Base-by-base conservation (phyloP, 2,888 invertebrate species). In the Campoletis raptor region DNA sequence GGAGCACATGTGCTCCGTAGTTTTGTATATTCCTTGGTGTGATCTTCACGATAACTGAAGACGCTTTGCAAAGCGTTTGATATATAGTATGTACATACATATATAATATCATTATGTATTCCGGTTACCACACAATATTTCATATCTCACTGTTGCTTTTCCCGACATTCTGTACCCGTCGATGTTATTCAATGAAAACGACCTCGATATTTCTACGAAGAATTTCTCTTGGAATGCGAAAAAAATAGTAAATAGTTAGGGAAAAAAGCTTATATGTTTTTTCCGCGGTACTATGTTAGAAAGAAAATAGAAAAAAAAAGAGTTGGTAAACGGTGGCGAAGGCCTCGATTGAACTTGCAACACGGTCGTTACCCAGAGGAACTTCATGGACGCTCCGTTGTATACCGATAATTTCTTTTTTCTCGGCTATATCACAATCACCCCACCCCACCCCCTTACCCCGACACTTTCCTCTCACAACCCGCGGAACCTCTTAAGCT, bases 321-420 rank as follows among this genome's bases (percentile, higher is more conserved):
- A 30, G 69, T 54, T 42, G n/a, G 57, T 42, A 57, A 70, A 57
- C 54, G 48, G 66, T 66, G 10, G 48, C 70, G 48, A 80, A 36
- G 45, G n/a, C 24, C 7, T 80, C 70, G 70, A 70, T 79, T 80
- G 70, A 80, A 70, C 36, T 80, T 67, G 7, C 57, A 70, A 30
- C 45, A 30, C 37, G 24, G 36, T 52, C 70, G 79, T 80, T 57
- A 57, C 42, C 10, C 10, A 0, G 45, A 67, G 70, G 7, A 18
- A 70, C 30, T 45, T 70, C 45, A 70, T n/a, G 5, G 61, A 70
- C 67, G 54, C 37, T 24, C 40, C 37, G 24, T 37, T 24, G 24
- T 80, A 21, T 21, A 61, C 15, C 69, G 42, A 80, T 80, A 57
- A 80, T 61, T 70, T 61, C 24, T 69, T 52, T 45, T n/a, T 70